Base-by-base conservation (phyloP, 2,888 invertebrate genomes). In the Hoplodrina ambigua region DNA sequence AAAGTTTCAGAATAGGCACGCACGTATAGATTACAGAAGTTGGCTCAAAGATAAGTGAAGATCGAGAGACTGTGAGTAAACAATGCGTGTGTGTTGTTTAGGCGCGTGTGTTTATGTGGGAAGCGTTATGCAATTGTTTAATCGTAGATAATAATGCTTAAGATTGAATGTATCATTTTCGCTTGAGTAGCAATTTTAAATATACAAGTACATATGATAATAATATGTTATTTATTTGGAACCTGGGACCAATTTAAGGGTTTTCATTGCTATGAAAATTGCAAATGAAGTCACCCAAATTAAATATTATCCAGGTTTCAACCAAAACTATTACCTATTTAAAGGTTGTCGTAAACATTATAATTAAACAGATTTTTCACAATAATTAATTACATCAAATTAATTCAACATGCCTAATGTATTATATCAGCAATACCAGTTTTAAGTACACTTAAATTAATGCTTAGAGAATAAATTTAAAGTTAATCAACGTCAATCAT, bases 1-100 rank as follows among this genome's bases (percentile, higher is more conserved):
- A 84, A 85, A 86, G 78, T 85, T 86, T 86, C 84, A 85, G 75
- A 63, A 46, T 68, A 77, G 63, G 67, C 56, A 71, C 50, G 55
- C 54, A 50, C 55, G 55, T 78, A 72, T 71, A 81, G 67, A 78
- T 74, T 62, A 55, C 78, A 59, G 58, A 78, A 80, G 70, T 83
- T 81, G 60, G 58, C 56, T 66, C 41, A 56, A 59, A 70, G 70
- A 77, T 71, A 70, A 80, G 61, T 77, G 56, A 74, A 70, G 67
- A 77, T 75, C 59, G 66, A 56, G 50, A 33, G 57, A 62, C 58
- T 74, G 71, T 62, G 37, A 59, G 70, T 67, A 69, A 77, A 74
- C 59, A 64, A 53, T 55, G n/a, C 37, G 6, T 55, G 41, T 50
- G 20, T 50, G 46, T 62, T 60, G 52, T 65, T 65, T 73, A 15